Evolutionary conservation across 2,888 invertebrate genomes (phyloP).

Genomic region (Nomada ruficornis): DNA sequence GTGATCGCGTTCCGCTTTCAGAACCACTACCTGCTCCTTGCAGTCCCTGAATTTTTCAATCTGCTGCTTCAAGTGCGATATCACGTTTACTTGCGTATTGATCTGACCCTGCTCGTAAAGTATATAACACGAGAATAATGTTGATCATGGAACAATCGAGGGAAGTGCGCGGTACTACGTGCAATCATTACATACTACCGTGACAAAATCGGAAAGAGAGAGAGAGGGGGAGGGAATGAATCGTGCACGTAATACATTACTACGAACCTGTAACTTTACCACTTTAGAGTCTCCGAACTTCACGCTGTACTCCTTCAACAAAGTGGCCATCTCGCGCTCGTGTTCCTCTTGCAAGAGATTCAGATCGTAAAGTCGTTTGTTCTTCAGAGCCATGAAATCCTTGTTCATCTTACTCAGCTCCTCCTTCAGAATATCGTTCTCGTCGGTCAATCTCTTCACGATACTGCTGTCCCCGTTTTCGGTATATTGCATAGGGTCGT

Average conservation of each 20-base stretch:
- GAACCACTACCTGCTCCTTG: slow-evolving; percentile 86
- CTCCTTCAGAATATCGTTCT: slow-evolving; percentile 87
- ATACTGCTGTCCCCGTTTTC: slow-evolving; percentile 84
- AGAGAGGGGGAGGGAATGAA: background rate
- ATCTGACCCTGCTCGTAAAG: slow-evolving; percentile 85
- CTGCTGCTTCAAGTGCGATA: slow-evolving; percentile 83
- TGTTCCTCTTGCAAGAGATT: slow-evolving; percentile 86
- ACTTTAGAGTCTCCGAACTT: slow-evolving; percentile 81
- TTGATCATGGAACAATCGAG: background rate
- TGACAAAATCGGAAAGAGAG: background rate
- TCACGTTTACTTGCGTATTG: slow-evolving; percentile 86
- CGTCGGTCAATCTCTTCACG: slow-evolving; percentile 85
- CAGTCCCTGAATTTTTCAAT: slow-evolving; percentile 88
- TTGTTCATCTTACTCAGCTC: slow-evolving; percentile 90
- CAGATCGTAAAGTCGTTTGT: slow-evolving; percentile 92
- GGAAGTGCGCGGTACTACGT: slow-evolving; percentile 38
- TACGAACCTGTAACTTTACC: slow-evolving; percentile 81
- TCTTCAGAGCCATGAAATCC: slow-evolving; percentile 91
- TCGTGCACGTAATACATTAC: background rate
- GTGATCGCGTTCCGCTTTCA: slow-evolving; percentile 86
- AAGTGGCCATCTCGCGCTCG: slow-evolving; percentile 83
- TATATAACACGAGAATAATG: background rate
- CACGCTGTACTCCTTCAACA: slow-evolving; percentile 82
- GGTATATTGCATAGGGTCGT: slow-evolving; percentile 82
- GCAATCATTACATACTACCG: slow-evolving; percentile 17